Percentiles rank a stretch among this genome's conserved stretches.
Conservation (phyloP, 1,140 invertebrate genomes). For the Marisa cornuarietis region DNA sequence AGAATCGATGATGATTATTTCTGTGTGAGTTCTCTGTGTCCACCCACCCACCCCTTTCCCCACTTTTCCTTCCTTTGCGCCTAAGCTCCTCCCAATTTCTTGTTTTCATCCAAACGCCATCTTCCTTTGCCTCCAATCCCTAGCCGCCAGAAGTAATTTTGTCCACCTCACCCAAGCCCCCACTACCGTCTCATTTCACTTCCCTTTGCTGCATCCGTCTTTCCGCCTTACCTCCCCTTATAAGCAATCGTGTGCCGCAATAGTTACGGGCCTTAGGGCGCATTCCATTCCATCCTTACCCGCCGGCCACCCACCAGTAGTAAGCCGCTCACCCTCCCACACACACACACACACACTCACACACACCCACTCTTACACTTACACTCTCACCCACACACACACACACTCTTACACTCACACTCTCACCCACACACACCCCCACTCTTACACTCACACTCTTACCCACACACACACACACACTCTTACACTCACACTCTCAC, state of each 20-base stretch:
- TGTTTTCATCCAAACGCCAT: not conserved
- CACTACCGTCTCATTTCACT: not conserved
- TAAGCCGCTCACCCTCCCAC: too few species aligned
- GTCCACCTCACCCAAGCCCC: not conserved
- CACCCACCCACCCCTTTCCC: not conserved
- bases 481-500: too few species aligned
- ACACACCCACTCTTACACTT: too few species aligned
- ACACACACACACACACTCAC: too few species aligned
- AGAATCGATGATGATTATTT: constrained; percentile 26
- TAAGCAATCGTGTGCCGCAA: not conserved
- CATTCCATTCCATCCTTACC: too few species aligned
- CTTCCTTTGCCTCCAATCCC: not conserved
- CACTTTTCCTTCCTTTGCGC: not conserved
- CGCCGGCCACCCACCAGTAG: too few species aligned
- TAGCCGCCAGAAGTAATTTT: not conserved
- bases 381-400: too few species aligned
- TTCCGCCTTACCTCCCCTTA: not conserved
- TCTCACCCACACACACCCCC: too few species aligned
- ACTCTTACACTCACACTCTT: too few species aligned
- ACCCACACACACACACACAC: too few species aligned
- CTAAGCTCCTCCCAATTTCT: not conserved
- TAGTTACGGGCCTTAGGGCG: too few species aligned
- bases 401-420: too few species aligned
- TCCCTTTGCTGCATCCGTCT: not conserved
- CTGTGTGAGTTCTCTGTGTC: constrained; percentile 3